These are phyloP conservation scores for Sebastes flavidus DNA, from an alignment of 2,797 vertebrate species.

Conservation along the genomic window DNA sequence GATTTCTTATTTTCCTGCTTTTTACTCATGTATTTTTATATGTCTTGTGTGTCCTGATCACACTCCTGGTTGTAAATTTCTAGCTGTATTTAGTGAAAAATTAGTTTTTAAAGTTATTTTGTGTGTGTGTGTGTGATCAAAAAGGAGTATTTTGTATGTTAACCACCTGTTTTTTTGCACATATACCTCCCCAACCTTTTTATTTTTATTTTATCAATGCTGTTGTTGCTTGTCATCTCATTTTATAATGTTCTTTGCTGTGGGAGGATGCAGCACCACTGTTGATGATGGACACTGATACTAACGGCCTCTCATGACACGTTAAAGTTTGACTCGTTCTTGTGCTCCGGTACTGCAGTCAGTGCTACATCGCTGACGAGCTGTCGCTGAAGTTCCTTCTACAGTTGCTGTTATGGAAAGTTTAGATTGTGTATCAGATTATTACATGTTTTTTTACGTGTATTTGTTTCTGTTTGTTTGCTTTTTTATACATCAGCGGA, in stretches of 20 bases:
- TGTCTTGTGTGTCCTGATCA: constrained; percentile 2
- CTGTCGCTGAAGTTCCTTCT: background rate
- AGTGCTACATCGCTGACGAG: background rate
- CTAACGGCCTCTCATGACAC: background rate
- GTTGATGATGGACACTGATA: background rate
- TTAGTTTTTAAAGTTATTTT: background rate
- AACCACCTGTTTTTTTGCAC: constrained; percentile 66
- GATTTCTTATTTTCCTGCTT: background rate
- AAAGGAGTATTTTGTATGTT: constrained; percentile 30
- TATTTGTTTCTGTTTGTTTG: no score
- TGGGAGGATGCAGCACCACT: constrained; percentile 8
- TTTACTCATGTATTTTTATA: constrained; percentile 6
- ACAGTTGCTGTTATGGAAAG: background rate
- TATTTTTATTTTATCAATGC: constrained; percentile 3
- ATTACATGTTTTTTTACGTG: no score
- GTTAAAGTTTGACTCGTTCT: constrained; percentile 2
- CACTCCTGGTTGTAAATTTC: constrained; percentile 31
- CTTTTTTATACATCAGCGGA: no score
- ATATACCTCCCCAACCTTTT: constrained; percentile 27
- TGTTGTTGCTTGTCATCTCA: constrained; percentile 63
- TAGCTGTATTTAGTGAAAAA: background rate
- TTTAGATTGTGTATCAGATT: background rate
- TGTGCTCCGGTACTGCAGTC: background rate
- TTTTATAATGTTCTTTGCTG: constrained; percentile 30
- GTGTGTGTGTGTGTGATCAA: background rate